phyloP scores from a whole-genome alignment of 1,140 invertebrate genomes.

The Bactericera cockerelli region DNA sequence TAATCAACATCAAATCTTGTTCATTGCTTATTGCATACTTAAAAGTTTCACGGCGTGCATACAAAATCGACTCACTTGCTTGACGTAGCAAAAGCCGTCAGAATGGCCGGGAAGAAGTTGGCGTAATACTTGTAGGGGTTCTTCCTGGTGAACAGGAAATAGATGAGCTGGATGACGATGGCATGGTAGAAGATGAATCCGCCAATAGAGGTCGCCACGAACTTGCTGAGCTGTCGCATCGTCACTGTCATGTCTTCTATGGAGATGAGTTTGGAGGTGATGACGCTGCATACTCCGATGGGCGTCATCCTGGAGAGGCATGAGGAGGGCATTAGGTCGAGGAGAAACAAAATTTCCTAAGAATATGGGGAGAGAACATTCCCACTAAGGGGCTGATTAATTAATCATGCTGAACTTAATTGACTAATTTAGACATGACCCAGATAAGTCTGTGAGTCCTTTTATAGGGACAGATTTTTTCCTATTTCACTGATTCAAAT shows the following conservation, averaged over 20 bases:
- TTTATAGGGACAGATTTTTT: too few relatives aligned
- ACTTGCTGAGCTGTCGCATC: slow-evolving; percentile 70
- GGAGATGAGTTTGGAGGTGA: slow-evolving; percentile 78
- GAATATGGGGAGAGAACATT: too few relatives aligned
- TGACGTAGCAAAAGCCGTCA: slow-evolving; percentile 83
- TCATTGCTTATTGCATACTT: too few relatives aligned
- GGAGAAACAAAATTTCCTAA: too few relatives aligned
- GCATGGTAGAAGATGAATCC: slow-evolving; percentile 79
- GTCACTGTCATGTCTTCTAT: slow-evolving; percentile 61
- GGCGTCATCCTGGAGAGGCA: slow-evolving; percentile 52
- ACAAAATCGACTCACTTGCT: slow-evolving; percentile 81
- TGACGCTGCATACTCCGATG: slow-evolving; percentile 76
- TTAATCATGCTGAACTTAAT: too few relatives aligned
- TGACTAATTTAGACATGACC: too few relatives aligned
- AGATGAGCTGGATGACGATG: slow-evolving; percentile 69
- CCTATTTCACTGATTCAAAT: too few relatives aligned
- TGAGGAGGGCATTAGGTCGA: not conserved
- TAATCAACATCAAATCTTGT: too few relatives aligned
- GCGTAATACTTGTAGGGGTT: slow-evolving; percentile 82
- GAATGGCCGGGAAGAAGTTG: slow-evolving; percentile 63
- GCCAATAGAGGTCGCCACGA: slow-evolving; percentile 70
- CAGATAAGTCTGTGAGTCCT: too few relatives aligned
- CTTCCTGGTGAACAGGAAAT: slow-evolving; percentile 63
- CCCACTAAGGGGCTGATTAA: too few relatives aligned
- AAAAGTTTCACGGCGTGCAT: too few relatives aligned